Conservation (phyloP, 2,888 invertebrate species). For the Andrena dorsata region DNA sequence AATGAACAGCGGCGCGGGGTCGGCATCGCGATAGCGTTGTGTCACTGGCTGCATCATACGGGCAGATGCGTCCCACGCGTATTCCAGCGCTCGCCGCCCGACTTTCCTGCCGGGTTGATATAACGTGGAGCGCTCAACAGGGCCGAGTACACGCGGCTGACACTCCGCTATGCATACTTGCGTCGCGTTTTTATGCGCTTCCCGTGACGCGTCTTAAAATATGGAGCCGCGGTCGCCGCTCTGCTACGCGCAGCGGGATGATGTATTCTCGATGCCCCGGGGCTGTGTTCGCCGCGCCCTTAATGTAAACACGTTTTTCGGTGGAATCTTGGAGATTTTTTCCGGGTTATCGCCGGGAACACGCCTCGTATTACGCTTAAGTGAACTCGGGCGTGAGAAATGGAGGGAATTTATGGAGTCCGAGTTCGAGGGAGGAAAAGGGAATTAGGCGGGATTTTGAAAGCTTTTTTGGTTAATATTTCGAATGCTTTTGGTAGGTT, state of each 20-base stretch:
- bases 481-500: too few species aligned
- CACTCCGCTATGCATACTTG: slow-evolving; percentile 25
- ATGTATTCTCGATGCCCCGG: slow-evolving; percentile 26
- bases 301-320: slow-evolving; percentile 28
- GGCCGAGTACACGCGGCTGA: slow-evolving; percentile 42
- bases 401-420: not conserved
- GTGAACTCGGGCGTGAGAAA: slow-evolving; percentile 1
- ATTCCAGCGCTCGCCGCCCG: slow-evolving; percentile 31
- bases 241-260: slow-evolving; percentile 7
- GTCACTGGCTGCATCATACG: slow-evolving; percentile 40
- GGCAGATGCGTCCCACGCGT: slow-evolving; percentile 27
- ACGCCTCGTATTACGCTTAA: not conserved
- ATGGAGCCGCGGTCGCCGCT: slow-evolving; percentile 29
- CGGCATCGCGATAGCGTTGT: slow-evolving; percentile 49
- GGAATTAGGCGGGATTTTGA: too few species aligned
- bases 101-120: slow-evolving; percentile 21
- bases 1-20: slow-evolving; percentile 46
- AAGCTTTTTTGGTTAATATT: too few species aligned
- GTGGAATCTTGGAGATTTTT: not conserved
- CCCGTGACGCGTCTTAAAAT: slow-evolving; percentile 56
- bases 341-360: not conserved
- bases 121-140: slow-evolving; percentile 43
- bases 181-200: slow-evolving; percentile 38
- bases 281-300: not conserved
- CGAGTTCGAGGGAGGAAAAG: too few species aligned